Evolutionary conservation across 2,888 invertebrate species (phyloP).

Genomic region (Pocota personata): DNA sequence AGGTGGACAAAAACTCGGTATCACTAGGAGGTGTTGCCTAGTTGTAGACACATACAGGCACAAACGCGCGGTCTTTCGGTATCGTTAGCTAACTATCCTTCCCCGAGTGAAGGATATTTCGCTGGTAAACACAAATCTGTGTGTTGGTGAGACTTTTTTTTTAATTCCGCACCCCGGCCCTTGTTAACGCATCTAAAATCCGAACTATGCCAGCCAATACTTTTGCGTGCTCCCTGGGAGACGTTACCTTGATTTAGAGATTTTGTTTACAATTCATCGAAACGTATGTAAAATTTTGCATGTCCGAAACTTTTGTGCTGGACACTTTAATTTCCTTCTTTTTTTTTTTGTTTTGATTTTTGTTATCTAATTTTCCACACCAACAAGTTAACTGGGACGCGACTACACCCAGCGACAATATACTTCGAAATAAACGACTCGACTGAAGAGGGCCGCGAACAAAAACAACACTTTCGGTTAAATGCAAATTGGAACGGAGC

Average conservation of each 20-base stretch:
- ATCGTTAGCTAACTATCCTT: slow-evolving; percentile 54
- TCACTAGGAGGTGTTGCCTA: slow-evolving; percentile 23
- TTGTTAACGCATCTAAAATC: slow-evolving; percentile 22
- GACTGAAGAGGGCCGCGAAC: slow-evolving; percentile 49
- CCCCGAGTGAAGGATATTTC: slow-evolving; percentile 63
- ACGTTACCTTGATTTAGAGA: slow-evolving; percentile 1
- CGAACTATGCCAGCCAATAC: slow-evolving; percentile 10
- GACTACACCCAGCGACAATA: slow-evolving; percentile 42
- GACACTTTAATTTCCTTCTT: no score
- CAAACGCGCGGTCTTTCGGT: slow-evolving; percentile 8
- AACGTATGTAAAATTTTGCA: not conserved
- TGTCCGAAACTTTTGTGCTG: not conserved
- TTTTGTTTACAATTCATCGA: slow-evolving; percentile 1
- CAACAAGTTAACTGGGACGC: slow-evolving; percentile 36
- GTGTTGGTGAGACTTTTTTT: slow-evolving; percentile 20
- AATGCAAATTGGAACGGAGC: slow-evolving; percentile 25
- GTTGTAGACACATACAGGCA: slow-evolving; percentile 20
- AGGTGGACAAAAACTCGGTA: slow-evolving; percentile 2
- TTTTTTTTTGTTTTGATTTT: slow-evolving; percentile 8
- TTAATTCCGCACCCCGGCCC: slow-evolving; percentile 32
- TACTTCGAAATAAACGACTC: slow-evolving; percentile 33
- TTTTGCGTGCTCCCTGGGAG: slow-evolving; percentile 7
- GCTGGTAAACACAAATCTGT: slow-evolving; percentile 45
- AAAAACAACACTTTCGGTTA: slow-evolving; percentile 57
- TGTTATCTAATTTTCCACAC: slow-evolving; percentile 39